These are phyloP conservation scores for Sciurus niger DNA, from an alignment of 2,113 vertebrate species.

Conservation along the genomic window DNA sequence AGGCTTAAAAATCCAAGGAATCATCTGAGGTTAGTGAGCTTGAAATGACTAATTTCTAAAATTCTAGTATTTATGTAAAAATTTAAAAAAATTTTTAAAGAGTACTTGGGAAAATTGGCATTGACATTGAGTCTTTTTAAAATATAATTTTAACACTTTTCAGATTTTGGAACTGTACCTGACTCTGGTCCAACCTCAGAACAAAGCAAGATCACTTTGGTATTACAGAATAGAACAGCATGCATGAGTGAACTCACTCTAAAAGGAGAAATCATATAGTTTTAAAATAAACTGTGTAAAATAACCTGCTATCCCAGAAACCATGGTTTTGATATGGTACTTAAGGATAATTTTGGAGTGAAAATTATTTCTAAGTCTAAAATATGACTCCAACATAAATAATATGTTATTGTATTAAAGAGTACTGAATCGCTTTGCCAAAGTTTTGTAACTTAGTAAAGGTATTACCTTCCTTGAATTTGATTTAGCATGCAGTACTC, in stretches of 20 bases:
- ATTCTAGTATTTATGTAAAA: slow-evolving; percentile 77
- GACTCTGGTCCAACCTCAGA: slow-evolving; percentile 86
- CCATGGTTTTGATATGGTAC: slow-evolving; percentile 70
- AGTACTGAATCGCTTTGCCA: slow-evolving; percentile 77
- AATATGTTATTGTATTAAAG: slow-evolving; percentile 52
- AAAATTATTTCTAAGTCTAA: slow-evolving; percentile 57
- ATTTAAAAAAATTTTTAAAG: slow-evolving; percentile 43
- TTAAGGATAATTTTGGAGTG: slow-evolving; percentile 78
- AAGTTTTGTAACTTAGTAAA: slow-evolving; percentile 64
- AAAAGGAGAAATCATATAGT: slow-evolving; percentile 69
- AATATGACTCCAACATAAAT: slow-evolving; percentile 28
- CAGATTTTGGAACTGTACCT: slow-evolving; percentile 65
- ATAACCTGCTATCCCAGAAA: slow-evolving; percentile 57
- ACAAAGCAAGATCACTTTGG: slow-evolving; percentile 69
- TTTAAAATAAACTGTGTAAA: slow-evolving; percentile 78
- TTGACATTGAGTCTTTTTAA: slow-evolving; percentile 66
- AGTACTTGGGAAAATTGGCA: slow-evolving; percentile 14
- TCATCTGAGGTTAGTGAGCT: slow-evolving; percentile 3
- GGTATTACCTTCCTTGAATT: slow-evolving; percentile 53
- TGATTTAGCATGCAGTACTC: slow-evolving; percentile 30
- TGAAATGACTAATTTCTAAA: slow-evolving; percentile 67
- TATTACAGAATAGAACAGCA: slow-evolving; percentile 37
- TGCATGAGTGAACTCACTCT: slow-evolving; percentile 65
- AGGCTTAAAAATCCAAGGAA: slow-evolving; percentile 66
- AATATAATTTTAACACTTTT: slow-evolving; percentile 74